Evolutionary conservation across 2,888 invertebrate species (phyloP).

Genomic region (Tinea semifulvella): DNA sequence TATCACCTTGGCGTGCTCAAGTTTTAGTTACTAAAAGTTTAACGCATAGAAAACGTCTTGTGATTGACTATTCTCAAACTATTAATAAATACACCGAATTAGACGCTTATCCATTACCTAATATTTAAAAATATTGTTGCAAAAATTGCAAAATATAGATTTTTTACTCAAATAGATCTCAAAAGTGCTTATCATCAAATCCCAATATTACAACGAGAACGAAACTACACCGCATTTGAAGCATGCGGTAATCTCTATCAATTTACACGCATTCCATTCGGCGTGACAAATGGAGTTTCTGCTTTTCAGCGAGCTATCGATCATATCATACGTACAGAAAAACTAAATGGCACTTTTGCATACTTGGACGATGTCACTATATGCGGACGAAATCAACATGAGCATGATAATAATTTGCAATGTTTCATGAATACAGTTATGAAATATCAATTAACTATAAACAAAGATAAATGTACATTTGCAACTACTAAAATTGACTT

Average conservation of each 20-base stretch:
- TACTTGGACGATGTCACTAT: conserved; percentile 1
- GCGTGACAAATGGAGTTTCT: conserved; percentile 4
- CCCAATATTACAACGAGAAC: neutral
- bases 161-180: neutral
- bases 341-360: neutral
- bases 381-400: neutral
- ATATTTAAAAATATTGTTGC: neutral
- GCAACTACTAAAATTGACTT: neutral
- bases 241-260: neutral
- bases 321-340: conserved; percentile 1
- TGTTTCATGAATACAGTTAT: neutral
- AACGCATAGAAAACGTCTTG: neutral
- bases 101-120: conserved; percentile 10
- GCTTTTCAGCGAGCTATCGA: conserved; percentile 8
- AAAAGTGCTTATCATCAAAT: neutral
- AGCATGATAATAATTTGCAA: neutral
- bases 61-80: conserved; percentile 8
- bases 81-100: conserved; percentile 8
- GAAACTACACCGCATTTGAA: conserved; percentile 9
- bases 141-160: neutral
- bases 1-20: conserved; percentile 12
- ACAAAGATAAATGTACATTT: neutral
- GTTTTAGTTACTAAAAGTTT: neutral
- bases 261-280: conserved; percentile 10
- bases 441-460: neutral